Conservation (phyloP, 1,140 invertebrate genomes). For the Rhyacophila brunnea region DNA sequence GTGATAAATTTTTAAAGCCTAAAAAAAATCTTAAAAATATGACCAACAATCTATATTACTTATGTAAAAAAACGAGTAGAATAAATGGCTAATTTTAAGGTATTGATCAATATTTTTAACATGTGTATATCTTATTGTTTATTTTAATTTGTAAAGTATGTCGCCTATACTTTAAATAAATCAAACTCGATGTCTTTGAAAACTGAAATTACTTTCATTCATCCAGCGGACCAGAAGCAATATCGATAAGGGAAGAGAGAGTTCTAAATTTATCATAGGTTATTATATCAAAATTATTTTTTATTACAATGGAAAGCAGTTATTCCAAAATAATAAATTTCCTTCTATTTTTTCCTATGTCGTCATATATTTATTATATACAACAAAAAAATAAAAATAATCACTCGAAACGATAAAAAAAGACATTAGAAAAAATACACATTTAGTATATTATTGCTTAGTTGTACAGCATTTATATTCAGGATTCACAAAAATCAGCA, state of each 20-base stretch:
- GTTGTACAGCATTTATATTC: not conserved
- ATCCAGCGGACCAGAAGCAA: conserved; percentile 27
- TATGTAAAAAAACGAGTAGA: conserved; percentile 14
- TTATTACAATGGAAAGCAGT: conserved; percentile 3
- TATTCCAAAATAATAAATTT: not conserved
- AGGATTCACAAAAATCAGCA: not conserved
- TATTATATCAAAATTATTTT: conserved; percentile 11
- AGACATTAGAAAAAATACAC: too few species aligned
- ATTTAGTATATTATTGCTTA: not conserved
- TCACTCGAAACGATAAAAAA: not conserved
- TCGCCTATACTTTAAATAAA: conserved; percentile 9
- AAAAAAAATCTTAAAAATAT: conserved; percentile 11
- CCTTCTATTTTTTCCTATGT: not conserved
- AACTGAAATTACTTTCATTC: conserved; percentile 16
- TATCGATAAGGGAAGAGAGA: conserved; percentile 17
- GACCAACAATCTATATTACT: conserved; percentile 27
- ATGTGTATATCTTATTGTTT: conserved; percentile 1
- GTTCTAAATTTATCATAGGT: conserved; percentile 20
- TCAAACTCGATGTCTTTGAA: not conserved
- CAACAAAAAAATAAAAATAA: not conserved
- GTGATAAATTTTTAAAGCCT: conserved; percentile 26
- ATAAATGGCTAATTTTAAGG: conserved; percentile 3
- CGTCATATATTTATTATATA: too few species aligned
- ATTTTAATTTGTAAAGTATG: not conserved
- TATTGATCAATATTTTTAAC: conserved; percentile 3